Percentiles rank a stretch among this genome's conserved stretches.
Conservation (phyloP, 2,888 invertebrate genomes). For the Sepiola atlantica region DNA sequence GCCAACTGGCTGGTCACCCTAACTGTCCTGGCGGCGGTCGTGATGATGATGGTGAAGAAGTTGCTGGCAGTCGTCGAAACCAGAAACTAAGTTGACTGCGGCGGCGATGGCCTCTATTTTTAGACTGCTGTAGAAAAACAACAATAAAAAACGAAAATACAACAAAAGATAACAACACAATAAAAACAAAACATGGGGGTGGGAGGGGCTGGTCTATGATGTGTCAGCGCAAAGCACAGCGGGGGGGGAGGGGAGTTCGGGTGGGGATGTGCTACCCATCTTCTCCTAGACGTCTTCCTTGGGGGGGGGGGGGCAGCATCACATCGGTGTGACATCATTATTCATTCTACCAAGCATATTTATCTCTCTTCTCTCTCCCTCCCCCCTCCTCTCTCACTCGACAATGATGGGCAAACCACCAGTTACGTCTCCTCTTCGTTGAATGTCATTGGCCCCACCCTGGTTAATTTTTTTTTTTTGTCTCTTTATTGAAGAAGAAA, state of each 20-base stretch:
- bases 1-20: constrained; percentile 32
- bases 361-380: background rate
- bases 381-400: too few relatives aligned
- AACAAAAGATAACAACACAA: background rate
- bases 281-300: constrained; percentile 43
- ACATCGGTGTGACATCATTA: constrained; percentile 20
- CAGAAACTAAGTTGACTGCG: background rate
- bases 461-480: background rate
- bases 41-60: background rate
- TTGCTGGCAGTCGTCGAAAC: background rate
- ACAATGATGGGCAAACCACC: background rate
- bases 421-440: background rate
- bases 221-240: constrained; percentile 6
- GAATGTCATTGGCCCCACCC: background rate
- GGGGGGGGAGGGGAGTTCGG: too few relatives aligned
- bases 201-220: background rate
- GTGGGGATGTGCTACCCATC: constrained; percentile 41
- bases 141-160: background rate
- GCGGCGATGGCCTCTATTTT: background rate
- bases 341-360: background rate
- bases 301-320: constrained; percentile 32
- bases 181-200: background rate
- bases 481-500: background rate
- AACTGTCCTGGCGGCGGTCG: background rate
- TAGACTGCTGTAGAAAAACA: background rate